Evolutionary conservation across 2,888 invertebrate species (phyloP).

Genomic region (Zygogramma bicolorata): DNA sequence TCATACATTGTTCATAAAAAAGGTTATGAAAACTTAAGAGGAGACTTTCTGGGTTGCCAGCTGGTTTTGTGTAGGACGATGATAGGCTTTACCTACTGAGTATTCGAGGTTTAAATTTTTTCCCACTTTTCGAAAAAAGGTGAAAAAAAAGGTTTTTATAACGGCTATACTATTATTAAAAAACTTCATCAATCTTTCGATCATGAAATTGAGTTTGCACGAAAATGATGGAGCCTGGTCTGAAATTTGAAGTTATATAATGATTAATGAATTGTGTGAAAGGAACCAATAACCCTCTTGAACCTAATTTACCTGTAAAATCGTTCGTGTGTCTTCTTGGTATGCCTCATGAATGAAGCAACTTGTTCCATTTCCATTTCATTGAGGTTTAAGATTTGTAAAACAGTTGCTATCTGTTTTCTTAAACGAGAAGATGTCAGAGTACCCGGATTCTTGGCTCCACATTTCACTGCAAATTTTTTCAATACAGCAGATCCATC

Average conservation of each 20-base stretch:
- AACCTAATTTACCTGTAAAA: conserved; percentile 29
- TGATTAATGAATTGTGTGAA: background rate
- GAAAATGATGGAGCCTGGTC: background rate
- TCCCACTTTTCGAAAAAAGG: no score
- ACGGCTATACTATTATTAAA: no score
- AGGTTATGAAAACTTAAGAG: no score
- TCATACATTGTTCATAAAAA: no score
- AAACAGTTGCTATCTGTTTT: conserved; percentile 51
- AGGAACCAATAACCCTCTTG: background rate
- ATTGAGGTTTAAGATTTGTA: conserved; percentile 40
- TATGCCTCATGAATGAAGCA: conserved; percentile 28
- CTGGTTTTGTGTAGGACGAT: no score
- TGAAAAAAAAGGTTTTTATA: no score
- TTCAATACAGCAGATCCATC: conserved; percentile 44
- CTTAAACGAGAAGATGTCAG: conserved; percentile 45
- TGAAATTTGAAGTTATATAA: background rate
- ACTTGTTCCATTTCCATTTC: conserved; percentile 25
- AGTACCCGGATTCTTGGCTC: conserved; percentile 42
- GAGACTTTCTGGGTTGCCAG: no score
- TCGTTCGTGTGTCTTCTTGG: conserved; percentile 26
- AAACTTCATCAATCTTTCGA: no score
- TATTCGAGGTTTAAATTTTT: no score
- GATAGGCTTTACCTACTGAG: no score
- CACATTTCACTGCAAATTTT: conserved; percentile 45
- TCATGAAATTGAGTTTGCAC: no score